phyloP scores from a whole-genome alignment of 2,888 invertebrate genomes.

The Melanotus villosus region DNA sequence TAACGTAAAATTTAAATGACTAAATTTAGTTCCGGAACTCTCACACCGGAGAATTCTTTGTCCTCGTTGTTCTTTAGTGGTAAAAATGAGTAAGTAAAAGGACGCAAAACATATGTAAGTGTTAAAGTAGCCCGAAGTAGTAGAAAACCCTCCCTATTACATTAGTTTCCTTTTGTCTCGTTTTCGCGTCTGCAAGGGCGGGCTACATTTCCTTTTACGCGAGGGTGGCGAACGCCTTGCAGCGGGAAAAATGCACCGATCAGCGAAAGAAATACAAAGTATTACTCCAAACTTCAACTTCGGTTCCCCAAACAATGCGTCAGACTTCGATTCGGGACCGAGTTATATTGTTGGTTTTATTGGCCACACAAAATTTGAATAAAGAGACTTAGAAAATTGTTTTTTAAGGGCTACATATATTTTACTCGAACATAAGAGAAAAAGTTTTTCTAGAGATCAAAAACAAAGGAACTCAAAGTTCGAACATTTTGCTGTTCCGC shows the following conservation, averaged over 20 bases:
- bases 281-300: background rate
- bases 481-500: too few relatives aligned
- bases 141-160: constrained; percentile 32
- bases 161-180: constrained; percentile 43
- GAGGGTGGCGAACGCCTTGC: too few relatives aligned
- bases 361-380: background rate
- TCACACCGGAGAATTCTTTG: background rate
- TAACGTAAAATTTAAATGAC: constrained; percentile 22
- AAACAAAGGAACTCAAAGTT: too few relatives aligned
- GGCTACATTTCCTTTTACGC: constrained; percentile 17
- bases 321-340: constrained; percentile 8
- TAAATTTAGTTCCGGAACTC: constrained; percentile 1
- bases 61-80: constrained; percentile 11
- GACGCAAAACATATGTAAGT: constrained; percentile 29
- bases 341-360: background rate
- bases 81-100: constrained; percentile 9
- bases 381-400: too few relatives aligned
- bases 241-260: constrained; percentile 32
- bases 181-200: constrained; percentile 36
- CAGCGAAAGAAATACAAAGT: constrained; percentile 36
- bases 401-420: too few relatives aligned
- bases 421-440: too few relatives aligned
- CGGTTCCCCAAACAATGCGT: constrained; percentile 12
- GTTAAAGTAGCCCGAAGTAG: constrained; percentile 26
- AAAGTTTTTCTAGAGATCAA: too few relatives aligned